Conservation (phyloP, 2,797 vertebrate species). For the Columba guinea region DNA sequence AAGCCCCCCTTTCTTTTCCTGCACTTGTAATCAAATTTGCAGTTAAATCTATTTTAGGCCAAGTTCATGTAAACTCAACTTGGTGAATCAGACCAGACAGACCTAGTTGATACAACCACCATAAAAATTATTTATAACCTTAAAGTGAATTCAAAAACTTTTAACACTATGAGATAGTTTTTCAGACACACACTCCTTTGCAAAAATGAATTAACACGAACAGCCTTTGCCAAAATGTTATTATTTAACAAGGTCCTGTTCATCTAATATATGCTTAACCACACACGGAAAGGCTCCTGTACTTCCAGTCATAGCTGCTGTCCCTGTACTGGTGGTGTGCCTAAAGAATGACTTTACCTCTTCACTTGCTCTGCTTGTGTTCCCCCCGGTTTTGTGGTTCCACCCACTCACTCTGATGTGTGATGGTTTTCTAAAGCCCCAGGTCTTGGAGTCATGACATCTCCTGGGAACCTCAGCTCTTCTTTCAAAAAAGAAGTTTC, state of each 20-base stretch:
- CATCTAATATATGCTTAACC: neutral
- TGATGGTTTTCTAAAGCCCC: neutral
- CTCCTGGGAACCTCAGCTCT: neutral
- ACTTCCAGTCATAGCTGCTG: neutral
- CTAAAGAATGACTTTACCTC: neutral
- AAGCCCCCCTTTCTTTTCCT: slow-evolving; percentile 9
- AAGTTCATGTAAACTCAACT: neutral
- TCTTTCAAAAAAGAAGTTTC: neutral
- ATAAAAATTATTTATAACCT: neutral
- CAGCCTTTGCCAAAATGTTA: neutral
- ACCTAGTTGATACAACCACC: neutral
- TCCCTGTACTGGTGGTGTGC: neutral
- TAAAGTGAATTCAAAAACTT: neutral
- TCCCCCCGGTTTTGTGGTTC: neutral
- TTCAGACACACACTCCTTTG: neutral
- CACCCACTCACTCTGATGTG: neutral
- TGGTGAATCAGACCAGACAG: neutral
- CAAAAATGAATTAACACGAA: neutral
- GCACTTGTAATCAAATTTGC: neutral
- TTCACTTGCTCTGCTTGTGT: neutral
- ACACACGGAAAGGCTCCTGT: rapidly evolving
- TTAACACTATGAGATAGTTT: neutral
- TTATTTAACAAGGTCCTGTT: neutral
- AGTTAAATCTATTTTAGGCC: neutral
- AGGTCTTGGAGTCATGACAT: neutral